Base-by-base conservation (phyloP, 1,140 invertebrate species). In the Procambarus clarkii region DNA sequence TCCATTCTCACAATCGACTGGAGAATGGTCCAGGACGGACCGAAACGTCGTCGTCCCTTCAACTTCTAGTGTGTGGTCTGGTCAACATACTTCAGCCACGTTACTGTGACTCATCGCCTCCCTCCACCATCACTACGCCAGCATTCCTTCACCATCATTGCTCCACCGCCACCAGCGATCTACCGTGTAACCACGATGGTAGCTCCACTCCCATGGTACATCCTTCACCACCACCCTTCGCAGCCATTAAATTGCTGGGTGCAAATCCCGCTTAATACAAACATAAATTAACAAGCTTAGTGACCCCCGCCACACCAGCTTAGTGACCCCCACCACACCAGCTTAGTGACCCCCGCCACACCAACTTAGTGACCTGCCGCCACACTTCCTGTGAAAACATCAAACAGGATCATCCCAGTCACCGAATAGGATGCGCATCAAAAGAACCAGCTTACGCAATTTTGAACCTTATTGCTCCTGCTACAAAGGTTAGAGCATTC, bases 211-310 rank as follows among this genome's bases (percentile, higher is more conserved):
- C 50, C 3, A 46, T 46, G 50, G 5, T 15, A 13, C 50, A n/a
- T 34, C 15, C n/a, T 60, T 60, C 54, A 8, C 11, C 24, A 58
- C 3, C 50, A 24, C 71, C 21, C 85, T 13, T 13, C 74, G 24
- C 74, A 50, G 74, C 76, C 76, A 87, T 79, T 87, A 77, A 91
- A 91, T 45, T 84, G 89, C 74, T 85, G 77, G 76, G 50, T 76
- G 50, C 83, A 91, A 91, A 91, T 91, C 89, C 81, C 82, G 60
- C 74, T 91, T 91, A 91, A 91, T 86, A 79, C 89, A 85, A 79
- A 91, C 89, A 91, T 91, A 91, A 91, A 91, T 91, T 91, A 91
- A 91, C 82, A 80, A 91, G 89, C 89, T 91, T 91, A 91, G 89
- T 71, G 45, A 54, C 82, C 54, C 60, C 34, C 34, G 1, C 34